phyloP scores from a whole-genome alignment of 1,140 invertebrate species.

The Branchinecta lindahli region DNA sequence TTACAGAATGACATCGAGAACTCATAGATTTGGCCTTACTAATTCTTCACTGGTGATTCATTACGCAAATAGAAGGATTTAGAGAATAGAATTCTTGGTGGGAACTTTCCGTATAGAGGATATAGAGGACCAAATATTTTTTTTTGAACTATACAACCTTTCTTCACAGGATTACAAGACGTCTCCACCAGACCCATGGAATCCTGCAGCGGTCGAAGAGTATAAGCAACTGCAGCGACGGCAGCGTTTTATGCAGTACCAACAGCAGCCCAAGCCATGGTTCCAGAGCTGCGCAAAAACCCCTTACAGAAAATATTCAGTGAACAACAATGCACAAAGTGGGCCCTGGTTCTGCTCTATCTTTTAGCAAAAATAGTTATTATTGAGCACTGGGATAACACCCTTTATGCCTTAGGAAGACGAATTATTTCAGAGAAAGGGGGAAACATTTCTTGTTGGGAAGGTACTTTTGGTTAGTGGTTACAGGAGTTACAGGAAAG shows the following conservation, averaged over 20 bases:
- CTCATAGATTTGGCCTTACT: neutral
- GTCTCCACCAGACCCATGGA: neutral
- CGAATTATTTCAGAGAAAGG: too few relatives aligned
- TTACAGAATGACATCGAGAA: too few relatives aligned
- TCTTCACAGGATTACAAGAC: neutral
- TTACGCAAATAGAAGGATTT: neutral
- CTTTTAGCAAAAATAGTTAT: neutral
- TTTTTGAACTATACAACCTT: too few relatives aligned
- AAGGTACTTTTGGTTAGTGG: too few relatives aligned
- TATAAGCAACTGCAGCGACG: neutral
- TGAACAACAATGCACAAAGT: neutral
- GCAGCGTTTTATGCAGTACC: neutral
- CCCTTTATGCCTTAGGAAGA: too few relatives aligned
- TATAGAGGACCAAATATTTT: too few relatives aligned
- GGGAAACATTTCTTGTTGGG: too few relatives aligned
- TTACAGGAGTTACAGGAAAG: too few relatives aligned
- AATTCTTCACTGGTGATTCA: neutral
- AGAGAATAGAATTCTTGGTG: too few relatives aligned
- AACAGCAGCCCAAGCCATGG: neutral
- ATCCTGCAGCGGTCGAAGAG: neutral
- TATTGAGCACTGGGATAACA: too few relatives aligned
- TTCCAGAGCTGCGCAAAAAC: neutral
- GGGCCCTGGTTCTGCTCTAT: neutral
- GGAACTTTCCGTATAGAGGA: too few relatives aligned
- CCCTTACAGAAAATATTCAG: slow-evolving; percentile 1